phyloP scores from a whole-genome alignment of 2,888 invertebrate species.

The Anodontia alba region DNA sequence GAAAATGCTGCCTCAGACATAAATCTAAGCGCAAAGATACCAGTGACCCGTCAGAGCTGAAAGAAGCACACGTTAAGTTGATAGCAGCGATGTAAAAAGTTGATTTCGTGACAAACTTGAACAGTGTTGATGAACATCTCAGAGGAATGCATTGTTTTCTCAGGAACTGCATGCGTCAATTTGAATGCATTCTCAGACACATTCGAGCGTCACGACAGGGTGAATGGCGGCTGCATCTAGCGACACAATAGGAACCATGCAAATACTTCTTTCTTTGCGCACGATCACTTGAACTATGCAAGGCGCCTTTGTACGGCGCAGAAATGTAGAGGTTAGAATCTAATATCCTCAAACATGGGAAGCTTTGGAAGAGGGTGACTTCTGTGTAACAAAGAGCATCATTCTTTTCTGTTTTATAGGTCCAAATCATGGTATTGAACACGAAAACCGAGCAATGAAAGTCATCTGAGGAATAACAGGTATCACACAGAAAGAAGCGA shows the following conservation, averaged over 20 bases:
- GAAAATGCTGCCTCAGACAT: background rate
- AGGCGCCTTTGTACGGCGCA: background rate
- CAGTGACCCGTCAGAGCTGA: background rate
- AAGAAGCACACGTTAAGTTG: background rate
- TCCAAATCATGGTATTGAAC: background rate
- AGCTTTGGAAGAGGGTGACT: background rate
- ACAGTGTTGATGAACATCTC: background rate
- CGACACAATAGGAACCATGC: background rate
- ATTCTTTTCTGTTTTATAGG: background rate
- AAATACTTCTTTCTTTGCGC: constrained; percentile 10
- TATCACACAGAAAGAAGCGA: background rate
- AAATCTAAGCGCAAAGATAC: background rate
- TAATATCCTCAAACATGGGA: background rate
- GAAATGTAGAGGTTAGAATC: background rate
- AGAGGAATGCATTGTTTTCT: background rate
- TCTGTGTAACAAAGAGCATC: constrained; percentile 9
- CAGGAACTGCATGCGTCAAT: background rate
- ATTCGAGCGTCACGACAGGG: constrained; percentile 1
- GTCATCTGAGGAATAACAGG: background rate
- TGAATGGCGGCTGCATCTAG: background rate
- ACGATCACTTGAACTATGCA: background rate
- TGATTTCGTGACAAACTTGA: no score
- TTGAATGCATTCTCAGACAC: no score
- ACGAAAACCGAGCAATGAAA: constrained; percentile 8
- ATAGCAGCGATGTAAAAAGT: background rate